phyloP scores from a whole-genome alignment of 2,888 invertebrate genomes.

The Taenaris catops region DNA sequence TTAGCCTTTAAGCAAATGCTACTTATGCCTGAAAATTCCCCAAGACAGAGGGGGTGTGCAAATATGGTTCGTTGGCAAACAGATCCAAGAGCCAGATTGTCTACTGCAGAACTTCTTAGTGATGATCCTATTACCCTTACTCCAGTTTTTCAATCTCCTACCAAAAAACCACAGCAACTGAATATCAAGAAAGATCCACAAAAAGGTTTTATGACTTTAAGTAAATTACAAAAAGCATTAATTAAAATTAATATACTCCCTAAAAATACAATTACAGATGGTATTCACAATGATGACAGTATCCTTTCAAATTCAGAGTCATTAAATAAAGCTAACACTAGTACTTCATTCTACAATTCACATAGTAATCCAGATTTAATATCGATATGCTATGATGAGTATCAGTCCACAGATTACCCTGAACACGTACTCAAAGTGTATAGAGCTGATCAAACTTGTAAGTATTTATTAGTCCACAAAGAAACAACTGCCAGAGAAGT shows the following conservation, averaged over 20 bases:
- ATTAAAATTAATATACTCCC: slow-evolving; percentile 94
- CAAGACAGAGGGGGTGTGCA: slow-evolving; percentile 84
- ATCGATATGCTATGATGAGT: slow-evolving; percentile 90
- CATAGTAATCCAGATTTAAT: slow-evolving; percentile 94
- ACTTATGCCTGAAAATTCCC: slow-evolving; percentile 88
- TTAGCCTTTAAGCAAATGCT: slow-evolving; percentile 88
- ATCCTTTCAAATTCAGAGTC: slow-evolving; percentile 81
- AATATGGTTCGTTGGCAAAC: slow-evolving; percentile 84
- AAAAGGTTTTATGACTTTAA: slow-evolving; percentile 94
- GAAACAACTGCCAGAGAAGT: slow-evolving; percentile 94
- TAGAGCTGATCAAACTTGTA: slow-evolving; percentile 98
- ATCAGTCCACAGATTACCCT: slow-evolving; percentile 90
- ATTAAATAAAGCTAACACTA: slow-evolving; percentile 63
- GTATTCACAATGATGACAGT: slow-evolving; percentile 83
- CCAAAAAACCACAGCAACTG: slow-evolving; percentile 76
- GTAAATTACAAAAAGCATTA: slow-evolving; percentile 90
- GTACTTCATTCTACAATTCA: slow-evolving; percentile 85
- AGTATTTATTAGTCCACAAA: slow-evolving; percentile 97
- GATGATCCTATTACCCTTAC: slow-evolving; percentile 67
- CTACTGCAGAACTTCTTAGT: slow-evolving; percentile 86
- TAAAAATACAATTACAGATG: slow-evolving; percentile 87
- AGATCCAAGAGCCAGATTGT: slow-evolving; percentile 87
- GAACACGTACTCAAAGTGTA: slow-evolving; percentile 98
- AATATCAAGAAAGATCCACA: slow-evolving; percentile 82
- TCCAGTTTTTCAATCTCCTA: slow-evolving; percentile 76